phyloP scores from a whole-genome alignment of 1,140 invertebrate genomes.

The Ceratina calcarata region DNA sequence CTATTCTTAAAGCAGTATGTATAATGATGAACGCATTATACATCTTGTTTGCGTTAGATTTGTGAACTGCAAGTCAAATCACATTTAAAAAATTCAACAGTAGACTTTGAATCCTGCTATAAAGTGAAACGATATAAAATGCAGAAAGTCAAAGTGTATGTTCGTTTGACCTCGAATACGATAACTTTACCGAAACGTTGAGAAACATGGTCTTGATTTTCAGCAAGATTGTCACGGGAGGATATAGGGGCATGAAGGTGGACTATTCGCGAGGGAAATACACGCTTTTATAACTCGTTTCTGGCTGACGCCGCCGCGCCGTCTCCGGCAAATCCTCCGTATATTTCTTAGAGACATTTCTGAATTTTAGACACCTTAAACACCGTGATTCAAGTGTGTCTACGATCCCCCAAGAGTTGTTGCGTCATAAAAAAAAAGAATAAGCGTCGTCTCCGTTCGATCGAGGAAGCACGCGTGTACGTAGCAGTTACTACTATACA shows the following conservation, averaged over 20 bases:
- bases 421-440: conserved; percentile 34
- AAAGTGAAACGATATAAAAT: too few species aligned
- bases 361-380: conserved; percentile 62
- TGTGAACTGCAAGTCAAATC: too few species aligned
- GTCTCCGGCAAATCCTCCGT: conserved; percentile 43
- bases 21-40: too few species aligned
- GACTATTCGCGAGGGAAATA: conserved; percentile 59
- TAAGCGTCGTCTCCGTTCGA: background rate
- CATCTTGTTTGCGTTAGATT: too few species aligned
- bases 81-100: too few species aligned
- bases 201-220: conserved; percentile 45
- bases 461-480: too few species aligned
- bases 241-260: conserved; percentile 38
- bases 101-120: too few species aligned
- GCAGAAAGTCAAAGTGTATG: too few species aligned
- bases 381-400: conserved; percentile 46
- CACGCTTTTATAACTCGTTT: conserved; percentile 59
- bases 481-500: too few species aligned
- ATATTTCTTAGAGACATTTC: conserved; percentile 53
- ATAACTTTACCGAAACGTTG: conserved; percentile 32
- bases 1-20: too few species aligned
- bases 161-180: too few species aligned
- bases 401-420: conserved; percentile 38
- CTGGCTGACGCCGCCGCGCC: conserved; percentile 17
- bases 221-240: conserved; percentile 20